These are phyloP conservation scores for Ostrea edulis DNA, from an alignment of 1,140 invertebrate species.

Conservation along the genomic window DNA sequence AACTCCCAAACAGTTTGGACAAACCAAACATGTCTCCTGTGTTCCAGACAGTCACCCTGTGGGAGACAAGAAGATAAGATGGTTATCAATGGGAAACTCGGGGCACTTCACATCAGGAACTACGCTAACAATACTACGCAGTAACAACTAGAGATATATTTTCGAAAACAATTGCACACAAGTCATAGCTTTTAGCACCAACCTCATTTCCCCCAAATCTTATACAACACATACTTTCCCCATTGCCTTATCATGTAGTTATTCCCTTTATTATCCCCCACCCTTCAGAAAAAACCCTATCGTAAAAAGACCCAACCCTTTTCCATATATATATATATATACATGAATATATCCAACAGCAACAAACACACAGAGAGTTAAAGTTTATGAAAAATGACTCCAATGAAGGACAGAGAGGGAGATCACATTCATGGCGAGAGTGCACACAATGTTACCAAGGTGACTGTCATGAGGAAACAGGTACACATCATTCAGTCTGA, in stretches of 20 bases:
- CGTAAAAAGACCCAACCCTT: not conserved
- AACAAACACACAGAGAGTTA: no score
- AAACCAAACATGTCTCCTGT: conserved; percentile 5
- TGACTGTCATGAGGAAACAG: conserved; percentile 14
- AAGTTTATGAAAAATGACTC: no score
- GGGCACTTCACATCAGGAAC: no score
- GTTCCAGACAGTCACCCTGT: conserved; percentile 28
- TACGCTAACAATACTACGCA: no score
- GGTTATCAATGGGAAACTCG: not conserved
- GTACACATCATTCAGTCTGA: not conserved
- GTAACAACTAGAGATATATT: no score
- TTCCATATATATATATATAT: no score
- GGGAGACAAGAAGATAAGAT: conserved; percentile 12
- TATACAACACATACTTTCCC: not conserved
- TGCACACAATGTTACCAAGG: not conserved
- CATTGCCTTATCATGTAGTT: not conserved
- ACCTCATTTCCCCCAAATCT: not conserved
- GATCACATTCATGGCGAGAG: not conserved
- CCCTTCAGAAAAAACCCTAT: not conserved
- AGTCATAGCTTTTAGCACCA: not conserved
- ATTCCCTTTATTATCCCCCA: not conserved
- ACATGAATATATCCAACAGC: not conserved
- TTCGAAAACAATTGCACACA: no score
- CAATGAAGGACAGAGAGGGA: not conserved
- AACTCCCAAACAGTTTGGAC: conserved; percentile 44